phyloP scores from a whole-genome alignment of 2,888 invertebrate genomes.

The Erannis defoliaria region DNA sequence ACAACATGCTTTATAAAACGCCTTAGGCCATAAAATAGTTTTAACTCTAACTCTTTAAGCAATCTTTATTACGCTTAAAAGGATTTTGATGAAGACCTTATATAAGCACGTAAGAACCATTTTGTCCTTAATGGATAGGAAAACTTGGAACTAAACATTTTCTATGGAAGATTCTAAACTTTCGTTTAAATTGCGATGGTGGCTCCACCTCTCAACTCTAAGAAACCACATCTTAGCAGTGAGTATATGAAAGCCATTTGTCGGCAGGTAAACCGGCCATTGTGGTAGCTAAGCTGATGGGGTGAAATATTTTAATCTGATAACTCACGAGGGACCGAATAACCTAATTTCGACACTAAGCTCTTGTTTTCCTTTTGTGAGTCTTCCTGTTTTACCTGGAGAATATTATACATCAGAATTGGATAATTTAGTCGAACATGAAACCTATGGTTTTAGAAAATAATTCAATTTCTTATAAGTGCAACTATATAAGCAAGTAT shows the following conservation, averaged over 20 bases:
- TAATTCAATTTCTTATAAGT: too few relatives aligned
- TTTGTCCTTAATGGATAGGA: background rate
- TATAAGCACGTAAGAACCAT: constrained; percentile 48
- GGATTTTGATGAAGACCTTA: constrained; percentile 61
- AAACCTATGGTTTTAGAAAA: too few relatives aligned
- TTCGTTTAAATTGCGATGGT: background rate
- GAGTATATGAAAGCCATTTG: constrained; percentile 70
- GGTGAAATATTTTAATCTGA: constrained; percentile 56
- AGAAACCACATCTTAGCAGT: constrained; percentile 53
- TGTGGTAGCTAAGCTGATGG: constrained; percentile 41
- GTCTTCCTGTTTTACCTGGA: too few relatives aligned
- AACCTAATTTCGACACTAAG: too few relatives aligned
- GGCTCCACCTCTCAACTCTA: background rate
- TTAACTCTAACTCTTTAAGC: constrained; percentile 24
- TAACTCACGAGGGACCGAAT: constrained; percentile 23
- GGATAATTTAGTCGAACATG: too few relatives aligned
- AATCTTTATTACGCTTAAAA: constrained; percentile 57
- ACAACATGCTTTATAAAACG: constrained; percentile 31
- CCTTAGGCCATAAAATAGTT: constrained; percentile 2
- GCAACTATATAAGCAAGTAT: too few relatives aligned
- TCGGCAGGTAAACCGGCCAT: constrained; percentile 58
- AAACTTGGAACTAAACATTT: background rate
- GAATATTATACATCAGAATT: too few relatives aligned
- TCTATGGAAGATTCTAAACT: background rate
- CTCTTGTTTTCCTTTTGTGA: too few relatives aligned